Percentiles rank a stretch among this genome's conserved stretches.
phyloP scores from a whole-genome alignment of 2,113 vertebrate genomes.

The Chrysochloris asiatica region DNA sequence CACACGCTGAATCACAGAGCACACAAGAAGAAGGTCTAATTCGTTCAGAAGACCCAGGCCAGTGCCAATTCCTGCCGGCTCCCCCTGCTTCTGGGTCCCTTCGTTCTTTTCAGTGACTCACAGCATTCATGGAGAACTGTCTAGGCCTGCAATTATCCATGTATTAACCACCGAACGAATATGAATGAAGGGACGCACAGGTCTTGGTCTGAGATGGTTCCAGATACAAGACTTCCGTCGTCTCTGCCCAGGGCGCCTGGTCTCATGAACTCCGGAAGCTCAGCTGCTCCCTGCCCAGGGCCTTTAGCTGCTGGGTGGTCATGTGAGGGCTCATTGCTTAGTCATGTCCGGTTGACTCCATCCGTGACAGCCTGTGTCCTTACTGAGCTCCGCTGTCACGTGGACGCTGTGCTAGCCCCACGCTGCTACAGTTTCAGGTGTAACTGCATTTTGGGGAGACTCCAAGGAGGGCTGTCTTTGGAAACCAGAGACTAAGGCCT shows the following conservation, averaged over 20 bases:
- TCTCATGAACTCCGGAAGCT: not conserved
- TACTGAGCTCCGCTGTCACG: too few species aligned
- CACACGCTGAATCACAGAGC: not conserved
- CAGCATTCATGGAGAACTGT: too few species aligned
- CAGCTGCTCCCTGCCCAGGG: too few species aligned
- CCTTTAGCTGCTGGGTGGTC: not conserved
- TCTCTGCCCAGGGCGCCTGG: not conserved
- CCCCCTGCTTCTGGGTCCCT: too few species aligned
- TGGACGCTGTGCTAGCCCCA: too few species aligned
- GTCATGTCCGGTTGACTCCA: too few species aligned
- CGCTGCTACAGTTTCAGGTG: too few species aligned
- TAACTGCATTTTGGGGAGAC: too few species aligned
- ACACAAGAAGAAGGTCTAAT: not conserved
- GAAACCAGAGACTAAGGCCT: too few species aligned
- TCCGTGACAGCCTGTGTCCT: too few species aligned
- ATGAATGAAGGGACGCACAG: not conserved
- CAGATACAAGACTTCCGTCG: not conserved
- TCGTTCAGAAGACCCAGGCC: not conserved
- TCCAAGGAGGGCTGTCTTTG: too few species aligned
- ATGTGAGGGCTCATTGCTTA: too few species aligned
- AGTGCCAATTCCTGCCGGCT: not conserved
- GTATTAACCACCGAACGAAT: not conserved
- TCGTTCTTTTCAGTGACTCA: not conserved
- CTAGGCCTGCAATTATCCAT: not conserved
- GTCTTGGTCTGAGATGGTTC: not conserved